These are phyloP conservation scores for Polyommatus icarus DNA, from an alignment of 2,888 invertebrate species.

Conservation along the genomic window DNA sequence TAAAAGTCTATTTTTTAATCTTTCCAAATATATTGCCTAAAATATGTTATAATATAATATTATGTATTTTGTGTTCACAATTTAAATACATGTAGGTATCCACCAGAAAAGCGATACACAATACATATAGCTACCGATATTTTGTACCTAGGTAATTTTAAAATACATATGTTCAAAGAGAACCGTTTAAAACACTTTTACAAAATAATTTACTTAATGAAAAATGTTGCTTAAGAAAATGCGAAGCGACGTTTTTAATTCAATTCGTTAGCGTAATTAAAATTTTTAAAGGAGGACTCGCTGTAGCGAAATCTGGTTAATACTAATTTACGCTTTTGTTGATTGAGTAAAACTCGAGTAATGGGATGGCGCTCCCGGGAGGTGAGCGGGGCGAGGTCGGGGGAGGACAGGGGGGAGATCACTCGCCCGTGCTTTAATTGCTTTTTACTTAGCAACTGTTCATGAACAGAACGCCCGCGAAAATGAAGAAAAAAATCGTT, in stretches of 20 bases:
- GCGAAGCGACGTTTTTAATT: constrained; percentile 25
- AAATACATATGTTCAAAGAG: too few species aligned
- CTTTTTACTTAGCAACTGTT: constrained; percentile 81
- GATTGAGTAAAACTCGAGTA: constrained; percentile 62
- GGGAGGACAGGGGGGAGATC: constrained; percentile 61
- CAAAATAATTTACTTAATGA: constrained; percentile 23
- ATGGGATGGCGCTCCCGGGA: constrained; percentile 48
- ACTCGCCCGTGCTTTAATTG: constrained; percentile 81
- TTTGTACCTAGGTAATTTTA: too few species aligned
- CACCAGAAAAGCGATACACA: too few species aligned
- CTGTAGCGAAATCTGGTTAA: constrained; percentile 38
- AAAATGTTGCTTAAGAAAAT: constrained; percentile 25
- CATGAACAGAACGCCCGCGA: constrained; percentile 75
- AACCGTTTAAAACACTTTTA: constrained; percentile 7
- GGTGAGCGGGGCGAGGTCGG: constrained; percentile 44
- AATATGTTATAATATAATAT: too few species aligned
- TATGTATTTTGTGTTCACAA: too few species aligned
- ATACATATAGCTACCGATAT: too few species aligned
- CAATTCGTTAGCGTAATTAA: constrained; percentile 28
- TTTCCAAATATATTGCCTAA: too few species aligned
- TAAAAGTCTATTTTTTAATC: too few species aligned
- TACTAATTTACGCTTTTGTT: constrained; percentile 61
- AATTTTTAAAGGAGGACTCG: constrained; percentile 28
- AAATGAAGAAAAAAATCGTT: constrained; percentile 80
- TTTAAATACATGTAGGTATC: too few species aligned